phyloP scores from a whole-genome alignment of 2,888 invertebrate species.

The Mycalesis mineus region DNA sequence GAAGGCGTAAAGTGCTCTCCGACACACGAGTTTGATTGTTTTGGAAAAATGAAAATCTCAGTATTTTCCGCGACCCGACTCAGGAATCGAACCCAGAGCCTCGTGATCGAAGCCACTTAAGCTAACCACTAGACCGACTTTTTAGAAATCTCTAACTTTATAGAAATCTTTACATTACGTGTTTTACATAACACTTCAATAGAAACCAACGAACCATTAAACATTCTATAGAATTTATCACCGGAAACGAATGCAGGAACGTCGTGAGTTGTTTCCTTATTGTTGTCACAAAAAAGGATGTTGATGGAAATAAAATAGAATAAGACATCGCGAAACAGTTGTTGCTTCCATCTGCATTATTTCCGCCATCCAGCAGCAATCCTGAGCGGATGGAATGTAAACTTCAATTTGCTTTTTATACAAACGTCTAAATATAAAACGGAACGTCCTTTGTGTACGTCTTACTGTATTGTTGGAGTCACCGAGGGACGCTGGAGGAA shows the following conservation, averaged over 20 bases:
- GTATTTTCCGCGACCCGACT: too few species aligned
- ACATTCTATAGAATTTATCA: constrained; percentile 1
- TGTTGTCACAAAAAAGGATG: constrained; percentile 16
- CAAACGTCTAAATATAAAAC: constrained; percentile 29
- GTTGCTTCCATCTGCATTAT: constrained; percentile 20
- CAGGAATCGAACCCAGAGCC: too few species aligned
- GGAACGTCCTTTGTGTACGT: constrained; percentile 17
- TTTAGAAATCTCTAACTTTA: too few species aligned
- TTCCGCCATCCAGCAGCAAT: constrained; percentile 26
- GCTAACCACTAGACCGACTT: too few species aligned
- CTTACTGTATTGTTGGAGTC: constrained; percentile 13
- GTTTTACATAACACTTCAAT: background rate
- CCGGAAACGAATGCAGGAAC: background rate
- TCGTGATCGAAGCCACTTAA: too few species aligned
- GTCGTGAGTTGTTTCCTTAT: constrained; percentile 17
- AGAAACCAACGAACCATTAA: background rate
- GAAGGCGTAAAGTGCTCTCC: too few species aligned
- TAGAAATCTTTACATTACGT: background rate
- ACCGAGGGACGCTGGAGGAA: too few species aligned
- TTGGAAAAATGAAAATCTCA: too few species aligned
- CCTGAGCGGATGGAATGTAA: constrained; percentile 35
- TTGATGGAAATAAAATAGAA: constrained; percentile 22
- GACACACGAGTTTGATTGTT: too few species aligned
- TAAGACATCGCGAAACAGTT: constrained; percentile 24
- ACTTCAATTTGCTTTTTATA: constrained; percentile 36